A percentile compares a stretch with the other conserved stretches of the same genome.
Evolutionary conservation across 2,888 invertebrate genomes (phyloP).

Genomic region (Athalia circularis): DNA sequence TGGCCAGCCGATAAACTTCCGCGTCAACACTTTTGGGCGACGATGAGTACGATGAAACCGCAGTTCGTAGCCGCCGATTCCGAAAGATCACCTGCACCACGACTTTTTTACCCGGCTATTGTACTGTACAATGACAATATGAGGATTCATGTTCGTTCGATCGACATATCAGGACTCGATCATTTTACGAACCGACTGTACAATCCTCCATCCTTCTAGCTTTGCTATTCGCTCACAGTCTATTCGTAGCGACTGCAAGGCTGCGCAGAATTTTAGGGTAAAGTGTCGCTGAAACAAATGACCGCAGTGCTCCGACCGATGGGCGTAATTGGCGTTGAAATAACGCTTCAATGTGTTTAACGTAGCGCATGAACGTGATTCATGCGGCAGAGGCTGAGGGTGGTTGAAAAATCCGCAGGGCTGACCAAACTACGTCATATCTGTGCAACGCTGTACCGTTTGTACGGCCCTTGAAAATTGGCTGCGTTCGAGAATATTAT

Average conservation of each 20-base stretch:
- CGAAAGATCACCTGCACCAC: neutral
- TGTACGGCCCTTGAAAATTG: too few relatives aligned
- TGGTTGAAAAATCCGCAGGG: slow-evolving; percentile 25
- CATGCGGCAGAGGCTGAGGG: slow-evolving; percentile 28
- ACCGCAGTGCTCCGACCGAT: slow-evolving; percentile 29
- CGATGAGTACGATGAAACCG: neutral
- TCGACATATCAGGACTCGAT: neutral
- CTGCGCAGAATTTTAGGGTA: slow-evolving; percentile 9
- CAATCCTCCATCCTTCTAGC: neutral
- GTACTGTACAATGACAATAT: neutral
- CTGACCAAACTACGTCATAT: neutral
- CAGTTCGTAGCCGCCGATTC: neutral
- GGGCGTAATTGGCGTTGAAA: slow-evolving; percentile 44
- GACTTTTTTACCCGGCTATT: neutral
- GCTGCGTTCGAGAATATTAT: neutral
- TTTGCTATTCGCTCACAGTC: neutral
- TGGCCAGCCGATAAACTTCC: slow-evolving; percentile 21
- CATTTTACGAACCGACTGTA: neutral
- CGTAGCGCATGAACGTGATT: slow-evolving; percentile 43
- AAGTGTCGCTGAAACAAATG: slow-evolving; percentile 37
- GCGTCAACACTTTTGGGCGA: neutral
- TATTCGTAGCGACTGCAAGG: neutral
- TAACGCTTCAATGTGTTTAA: slow-evolving; percentile 40
- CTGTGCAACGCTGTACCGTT: too few relatives aligned
- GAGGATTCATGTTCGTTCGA: too few relatives aligned